phyloP scores from a whole-genome alignment of 2,797 vertebrate species.

The Synanceia verrucosa region DNA sequence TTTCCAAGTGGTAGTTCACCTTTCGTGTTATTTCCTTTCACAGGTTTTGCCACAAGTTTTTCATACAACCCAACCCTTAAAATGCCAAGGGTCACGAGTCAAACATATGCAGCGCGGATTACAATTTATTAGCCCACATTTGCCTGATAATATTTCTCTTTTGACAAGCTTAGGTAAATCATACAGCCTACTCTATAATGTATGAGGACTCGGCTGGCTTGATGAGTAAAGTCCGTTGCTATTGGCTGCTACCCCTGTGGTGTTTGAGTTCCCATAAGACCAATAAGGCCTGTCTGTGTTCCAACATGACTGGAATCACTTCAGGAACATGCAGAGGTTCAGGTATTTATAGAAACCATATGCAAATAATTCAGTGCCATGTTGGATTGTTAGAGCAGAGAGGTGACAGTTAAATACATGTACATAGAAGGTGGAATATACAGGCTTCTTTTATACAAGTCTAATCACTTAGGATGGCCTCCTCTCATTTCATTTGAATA shows the following conservation, averaged over 20 bases:
- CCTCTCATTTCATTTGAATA: slow-evolving; percentile 89
- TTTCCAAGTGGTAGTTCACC: slow-evolving; percentile 58
- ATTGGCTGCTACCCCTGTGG: slow-evolving; percentile 83
- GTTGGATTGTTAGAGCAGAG: slow-evolving; percentile 81
- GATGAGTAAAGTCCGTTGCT: slow-evolving; percentile 80
- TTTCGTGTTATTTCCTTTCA: slow-evolving; percentile 51
- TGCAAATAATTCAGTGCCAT: slow-evolving; percentile 84
- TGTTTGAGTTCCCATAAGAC: slow-evolving; percentile 85
- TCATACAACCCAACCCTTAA: slow-evolving; percentile 84
- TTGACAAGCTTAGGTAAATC: slow-evolving; percentile 96
- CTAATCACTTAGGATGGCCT: slow-evolving; percentile 85
- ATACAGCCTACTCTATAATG: slow-evolving; percentile 89
- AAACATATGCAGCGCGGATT: slow-evolving; percentile 92
- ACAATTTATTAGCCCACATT: slow-evolving; percentile 94
- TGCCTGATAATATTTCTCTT: slow-evolving; percentile 94
- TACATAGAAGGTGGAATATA: slow-evolving; percentile 74
- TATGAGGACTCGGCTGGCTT: slow-evolving; percentile 84
- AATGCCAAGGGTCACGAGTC: slow-evolving; percentile 95
- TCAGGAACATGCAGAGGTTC: slow-evolving; percentile 77
- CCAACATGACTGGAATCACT: slow-evolving; percentile 63
- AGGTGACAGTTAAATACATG: slow-evolving; percentile 83
- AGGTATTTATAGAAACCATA: slow-evolving; percentile 88
- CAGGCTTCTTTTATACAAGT: slow-evolving; percentile 79
- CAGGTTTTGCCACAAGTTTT: slow-evolving; percentile 79
- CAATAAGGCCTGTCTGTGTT: slow-evolving; percentile 78